Evolutionary conservation across 1,140 invertebrate genomes (phyloP).

Genomic region (Cyphomyrmex costatus): DNA sequence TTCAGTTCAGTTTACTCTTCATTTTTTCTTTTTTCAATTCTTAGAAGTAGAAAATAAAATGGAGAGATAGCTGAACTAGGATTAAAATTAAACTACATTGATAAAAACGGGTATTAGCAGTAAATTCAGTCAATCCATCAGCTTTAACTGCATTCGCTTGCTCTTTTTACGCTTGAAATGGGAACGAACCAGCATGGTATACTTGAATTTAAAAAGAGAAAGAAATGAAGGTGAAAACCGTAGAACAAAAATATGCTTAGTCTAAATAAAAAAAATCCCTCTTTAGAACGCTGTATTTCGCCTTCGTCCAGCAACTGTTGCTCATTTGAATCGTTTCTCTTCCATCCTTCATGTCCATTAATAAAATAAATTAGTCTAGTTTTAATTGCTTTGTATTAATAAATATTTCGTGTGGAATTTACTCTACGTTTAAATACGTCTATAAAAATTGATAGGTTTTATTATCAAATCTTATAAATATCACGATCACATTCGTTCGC

Average conservation of each 20-base stretch:
- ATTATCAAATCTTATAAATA: not conserved
- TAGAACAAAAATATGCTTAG: not conserved
- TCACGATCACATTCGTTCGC: not conserved
- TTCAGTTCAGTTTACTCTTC: no score
- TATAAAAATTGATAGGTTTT: not conserved
- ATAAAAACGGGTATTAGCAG: no score
- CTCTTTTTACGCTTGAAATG: not conserved
- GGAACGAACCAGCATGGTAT: not conserved
- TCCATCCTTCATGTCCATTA: not conserved
- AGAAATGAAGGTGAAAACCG: not conserved
- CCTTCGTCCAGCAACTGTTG: not conserved
- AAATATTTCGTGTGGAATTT: not conserved
- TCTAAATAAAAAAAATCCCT: not conserved
- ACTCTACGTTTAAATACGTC: not conserved
- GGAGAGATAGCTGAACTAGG: no score
- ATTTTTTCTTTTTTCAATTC: no score
- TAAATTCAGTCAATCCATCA: not conserved
- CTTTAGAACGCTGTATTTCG: not conserved
- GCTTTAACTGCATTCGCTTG: not conserved
- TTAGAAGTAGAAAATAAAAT: no score
- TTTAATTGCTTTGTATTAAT: not conserved
- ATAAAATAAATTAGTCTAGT: not conserved
- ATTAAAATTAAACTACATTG: no score
- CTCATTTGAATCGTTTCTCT: not conserved
- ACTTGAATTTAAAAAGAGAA: no score